These are phyloP conservation scores for Melipona quadrifasciata DNA, from an alignment of 1,140 invertebrate species.

Conservation along the genomic window DNA sequence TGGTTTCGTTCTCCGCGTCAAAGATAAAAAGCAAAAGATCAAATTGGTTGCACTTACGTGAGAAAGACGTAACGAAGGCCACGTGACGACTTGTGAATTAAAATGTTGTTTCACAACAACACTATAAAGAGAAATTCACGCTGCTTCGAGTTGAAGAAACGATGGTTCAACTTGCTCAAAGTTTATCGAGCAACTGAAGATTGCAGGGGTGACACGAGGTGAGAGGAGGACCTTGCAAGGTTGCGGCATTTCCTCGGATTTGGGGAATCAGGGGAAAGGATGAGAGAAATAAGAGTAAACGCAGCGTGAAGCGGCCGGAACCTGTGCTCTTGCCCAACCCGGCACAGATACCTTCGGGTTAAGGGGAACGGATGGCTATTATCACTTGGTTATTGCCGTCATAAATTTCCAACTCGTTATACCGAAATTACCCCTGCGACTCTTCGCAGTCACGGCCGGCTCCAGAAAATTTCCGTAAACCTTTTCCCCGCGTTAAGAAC, in stretches of 20 bases:
- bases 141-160: background rate
- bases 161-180: slow-evolving; percentile 8
- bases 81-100: background rate
- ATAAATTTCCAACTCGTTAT: slow-evolving; percentile 64
- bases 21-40: background rate
- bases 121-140: too few species aligned
- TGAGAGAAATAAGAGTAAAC: slow-evolving; percentile 65
- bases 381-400: slow-evolving; percentile 76
- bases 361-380: slow-evolving; percentile 73
- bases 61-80: too few species aligned
- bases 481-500: background rate
- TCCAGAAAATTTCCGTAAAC: slow-evolving; percentile 11
- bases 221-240: slow-evolving; percentile 27
- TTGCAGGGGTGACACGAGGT: background rate
- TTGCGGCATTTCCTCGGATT: slow-evolving; percentile 43
- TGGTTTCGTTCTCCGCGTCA: slow-evolving; percentile 59
- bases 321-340: slow-evolving; percentile 70
- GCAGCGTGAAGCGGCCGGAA: slow-evolving; percentile 66
- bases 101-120: background rate
- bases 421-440: slow-evolving; percentile 33
- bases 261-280: background rate
- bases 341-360: slow-evolving; percentile 67
- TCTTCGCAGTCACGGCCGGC: slow-evolving; percentile 12
- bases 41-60: background rate
- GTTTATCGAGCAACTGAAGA: slow-evolving; percentile 56